Conservation (phyloP, 2,113 vertebrate genomes). For the Notothenia rossii region DNA sequence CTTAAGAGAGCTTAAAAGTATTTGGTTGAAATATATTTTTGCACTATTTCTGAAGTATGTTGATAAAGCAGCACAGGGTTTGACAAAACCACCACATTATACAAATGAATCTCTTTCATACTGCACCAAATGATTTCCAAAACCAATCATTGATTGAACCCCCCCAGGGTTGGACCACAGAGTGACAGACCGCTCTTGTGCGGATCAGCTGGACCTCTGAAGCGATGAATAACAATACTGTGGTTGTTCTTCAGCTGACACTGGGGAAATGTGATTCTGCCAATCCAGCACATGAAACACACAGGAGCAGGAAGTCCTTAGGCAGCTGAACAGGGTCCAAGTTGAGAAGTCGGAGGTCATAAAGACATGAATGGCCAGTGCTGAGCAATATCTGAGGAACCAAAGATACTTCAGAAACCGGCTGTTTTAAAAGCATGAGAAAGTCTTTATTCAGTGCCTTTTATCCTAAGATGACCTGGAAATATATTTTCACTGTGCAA, state of each 20-base stretch:
- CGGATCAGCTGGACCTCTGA: constrained; percentile 8
- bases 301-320: constrained; percentile 62
- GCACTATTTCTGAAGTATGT: too few relatives aligned
- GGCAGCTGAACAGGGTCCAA: constrained; percentile 30
- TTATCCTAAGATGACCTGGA: constrained; percentile 26
- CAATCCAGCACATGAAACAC: constrained; percentile 48
- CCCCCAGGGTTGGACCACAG: background rate
- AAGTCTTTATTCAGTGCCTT: constrained; percentile 4
- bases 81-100: background rate
- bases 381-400: constrained; percentile 41
- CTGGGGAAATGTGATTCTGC: constrained; percentile 40
- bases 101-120: background rate
- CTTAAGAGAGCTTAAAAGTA: too few relatives aligned
- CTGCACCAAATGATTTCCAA: background rate
- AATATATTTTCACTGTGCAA: background rate
- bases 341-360: constrained; percentile 59
- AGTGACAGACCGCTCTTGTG: background rate
- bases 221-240: constrained; percentile 28
- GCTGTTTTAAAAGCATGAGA: constrained; percentile 24
- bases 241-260: constrained; percentile 24
- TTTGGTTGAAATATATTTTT: too few relatives aligned
- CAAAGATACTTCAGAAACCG: constrained; percentile 8
- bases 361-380: constrained; percentile 40
- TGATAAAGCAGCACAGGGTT: too few relatives aligned
- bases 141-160: constrained; percentile 14